phyloP scores from a whole-genome alignment of 2,888 invertebrate species.

The Philereme vetulata region DNA sequence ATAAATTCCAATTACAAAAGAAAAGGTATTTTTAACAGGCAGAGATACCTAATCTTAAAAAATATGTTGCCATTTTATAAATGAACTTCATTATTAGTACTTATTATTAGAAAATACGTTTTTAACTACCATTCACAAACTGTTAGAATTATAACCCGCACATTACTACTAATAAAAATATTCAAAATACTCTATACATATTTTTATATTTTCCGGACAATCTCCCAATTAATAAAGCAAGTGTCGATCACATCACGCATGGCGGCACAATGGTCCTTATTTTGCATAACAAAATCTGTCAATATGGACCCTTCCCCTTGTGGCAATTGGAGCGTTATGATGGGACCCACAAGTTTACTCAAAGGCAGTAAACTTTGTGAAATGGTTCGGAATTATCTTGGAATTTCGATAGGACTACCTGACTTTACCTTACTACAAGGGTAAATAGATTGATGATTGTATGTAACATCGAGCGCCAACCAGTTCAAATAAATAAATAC shows the following conservation, averaged over 20 bases:
- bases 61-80: too few relatives aligned
- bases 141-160: too few relatives aligned
- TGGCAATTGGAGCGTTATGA: constrained; percentile 8
- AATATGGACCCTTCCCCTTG: constrained; percentile 17
- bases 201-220: neutral
- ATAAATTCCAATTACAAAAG: too few relatives aligned
- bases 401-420: neutral
- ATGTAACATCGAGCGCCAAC: too few relatives aligned
- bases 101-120: too few relatives aligned
- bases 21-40: too few relatives aligned
- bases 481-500: too few relatives aligned
- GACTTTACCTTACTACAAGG: too few relatives aligned
- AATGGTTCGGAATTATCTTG: neutral
- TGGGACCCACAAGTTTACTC: neutral
- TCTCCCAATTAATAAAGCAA: neutral
- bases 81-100: too few relatives aligned
- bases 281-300: constrained; percentile 26
- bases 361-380: neutral
- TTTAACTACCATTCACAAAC: too few relatives aligned
- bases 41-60: too few relatives aligned
- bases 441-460: too few relatives aligned
- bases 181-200: neutral
- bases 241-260: constrained; percentile 9
- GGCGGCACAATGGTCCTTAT: constrained; percentile 9
- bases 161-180: neutral